Conservation (phyloP, 2,888 invertebrate species). For the Copidosoma aretas region DNA sequence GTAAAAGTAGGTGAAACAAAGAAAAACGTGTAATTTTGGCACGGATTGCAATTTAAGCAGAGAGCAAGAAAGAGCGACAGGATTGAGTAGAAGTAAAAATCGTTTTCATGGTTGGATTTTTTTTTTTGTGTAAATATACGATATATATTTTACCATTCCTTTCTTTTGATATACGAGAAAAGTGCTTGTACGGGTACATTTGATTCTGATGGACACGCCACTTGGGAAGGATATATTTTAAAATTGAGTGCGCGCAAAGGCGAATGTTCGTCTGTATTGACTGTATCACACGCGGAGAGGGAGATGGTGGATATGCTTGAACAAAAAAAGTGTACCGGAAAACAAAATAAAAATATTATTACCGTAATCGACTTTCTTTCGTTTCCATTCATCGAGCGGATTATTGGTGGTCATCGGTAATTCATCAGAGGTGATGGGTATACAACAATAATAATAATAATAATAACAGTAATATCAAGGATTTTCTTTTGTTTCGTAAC, state of each 20-base stretch:
- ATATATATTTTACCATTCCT: slow-evolving; percentile 3
- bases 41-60: background rate
- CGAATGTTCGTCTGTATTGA: slow-evolving; percentile 47
- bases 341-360: slow-evolving; percentile 47
- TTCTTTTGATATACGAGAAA: background rate
- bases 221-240: slow-evolving; percentile 33
- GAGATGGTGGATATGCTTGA: slow-evolving; percentile 40
- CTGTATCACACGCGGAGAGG: slow-evolving; percentile 48
- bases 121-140: background rate
- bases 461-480: too few species aligned
- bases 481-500: background rate
- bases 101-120: background rate
- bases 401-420: too few species aligned
- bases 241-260: background rate
- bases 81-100: background rate
- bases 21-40: slow-evolving; percentile 2
- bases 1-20: slow-evolving; percentile 11
- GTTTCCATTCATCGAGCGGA: background rate
- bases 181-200: slow-evolving; percentile 1
- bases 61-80: background rate
- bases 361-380: slow-evolving; percentile 44
- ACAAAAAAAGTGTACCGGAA: slow-evolving; percentile 46
- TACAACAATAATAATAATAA: too few species aligned
- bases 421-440: too few species aligned
- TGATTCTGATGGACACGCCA: background rate